phyloP scores from a whole-genome alignment of 2,888 invertebrate species.

The Scrobipalpa costella region DNA sequence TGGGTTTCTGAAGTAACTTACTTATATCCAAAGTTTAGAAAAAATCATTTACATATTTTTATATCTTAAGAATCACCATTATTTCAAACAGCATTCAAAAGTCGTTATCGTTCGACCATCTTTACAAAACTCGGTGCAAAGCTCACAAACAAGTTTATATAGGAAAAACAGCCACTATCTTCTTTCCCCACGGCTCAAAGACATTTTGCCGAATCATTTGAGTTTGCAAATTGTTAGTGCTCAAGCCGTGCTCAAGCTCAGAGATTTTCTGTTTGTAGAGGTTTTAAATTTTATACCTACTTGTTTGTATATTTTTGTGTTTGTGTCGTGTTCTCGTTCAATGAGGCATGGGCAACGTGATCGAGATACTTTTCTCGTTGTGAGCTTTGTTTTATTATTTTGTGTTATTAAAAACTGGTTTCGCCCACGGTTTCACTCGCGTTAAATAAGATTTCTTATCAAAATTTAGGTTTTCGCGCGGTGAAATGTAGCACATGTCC shows the following conservation, averaged over 20 bases:
- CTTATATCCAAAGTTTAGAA: too few species aligned
- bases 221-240: conserved; percentile 41
- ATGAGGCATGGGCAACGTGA: background rate
- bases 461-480: too few species aligned
- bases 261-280: conserved; percentile 22
- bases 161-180: conserved; percentile 25
- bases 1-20: too few species aligned
- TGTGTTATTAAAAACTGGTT: too few species aligned
- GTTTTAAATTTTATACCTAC: conserved; percentile 14
- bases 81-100: conserved; percentile 7
- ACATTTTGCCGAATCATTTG: conserved; percentile 42
- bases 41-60: background rate
- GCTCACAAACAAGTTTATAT: conserved; percentile 14
- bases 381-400: background rate
- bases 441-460: too few species aligned
- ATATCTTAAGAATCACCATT: background rate
- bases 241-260: conserved; percentile 28
- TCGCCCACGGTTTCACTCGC: too few species aligned
- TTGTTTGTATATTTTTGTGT: conserved; percentile 6
- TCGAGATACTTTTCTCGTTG: background rate
- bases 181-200: conserved; percentile 22
- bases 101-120: conserved; percentile 2
- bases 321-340: background rate
- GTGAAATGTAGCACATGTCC: too few species aligned
- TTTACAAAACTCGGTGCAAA: conserved; percentile 6